Base-by-base conservation (phyloP, 2,113 vertebrate species). In the Cyanistes caeruleus region DNA sequence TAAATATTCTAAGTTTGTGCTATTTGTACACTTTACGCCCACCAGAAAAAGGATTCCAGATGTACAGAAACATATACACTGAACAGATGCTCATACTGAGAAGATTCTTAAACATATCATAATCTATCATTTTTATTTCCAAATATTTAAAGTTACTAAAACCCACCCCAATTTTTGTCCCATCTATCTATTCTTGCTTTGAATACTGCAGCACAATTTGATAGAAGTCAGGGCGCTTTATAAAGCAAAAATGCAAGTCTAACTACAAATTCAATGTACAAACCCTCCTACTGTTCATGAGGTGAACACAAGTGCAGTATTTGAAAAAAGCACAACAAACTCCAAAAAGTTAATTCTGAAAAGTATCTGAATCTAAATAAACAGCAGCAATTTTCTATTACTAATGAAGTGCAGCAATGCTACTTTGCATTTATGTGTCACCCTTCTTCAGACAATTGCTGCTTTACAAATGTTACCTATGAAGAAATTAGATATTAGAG, bases 391-490 rank as follows among this genome's bases (percentile, higher is more conserved):
- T 59, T 74, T 84, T 53, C 24, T 58, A 22, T 21, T 51, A 37
- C 8, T 10, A 78, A 55, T 22, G 19, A 86, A 72, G 53, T 9
- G 14, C 10, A 75, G 59, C 46, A 59, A 49, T 18, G 17, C 12
- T 28, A 35, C 18, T 39, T 63, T 15, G 9, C 0, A 0, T 62
- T 67, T 33, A 35, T 0, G 3, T 44, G 24, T 6, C 3, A 3
- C 7, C 56, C 63, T 74, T 68, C 18, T 78, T 52, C 33, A 63
- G 30, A 24, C 5, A 1, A 87, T 39, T 39, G 58, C 15, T 73
- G 51, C 22, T 78, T 84, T n/a, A 72, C 30, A 72, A 84, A 27
- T 23, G 51, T 11, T 15, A 43, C n/a, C 39, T 39, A 77, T 0
- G 0, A 81, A 87, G 35, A 69, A 28, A 31, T 53, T 43, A 31